These are phyloP conservation scores for Erithacus rubecula DNA, from an alignment of 2,797 vertebrate species.

Conservation along the genomic window DNA sequence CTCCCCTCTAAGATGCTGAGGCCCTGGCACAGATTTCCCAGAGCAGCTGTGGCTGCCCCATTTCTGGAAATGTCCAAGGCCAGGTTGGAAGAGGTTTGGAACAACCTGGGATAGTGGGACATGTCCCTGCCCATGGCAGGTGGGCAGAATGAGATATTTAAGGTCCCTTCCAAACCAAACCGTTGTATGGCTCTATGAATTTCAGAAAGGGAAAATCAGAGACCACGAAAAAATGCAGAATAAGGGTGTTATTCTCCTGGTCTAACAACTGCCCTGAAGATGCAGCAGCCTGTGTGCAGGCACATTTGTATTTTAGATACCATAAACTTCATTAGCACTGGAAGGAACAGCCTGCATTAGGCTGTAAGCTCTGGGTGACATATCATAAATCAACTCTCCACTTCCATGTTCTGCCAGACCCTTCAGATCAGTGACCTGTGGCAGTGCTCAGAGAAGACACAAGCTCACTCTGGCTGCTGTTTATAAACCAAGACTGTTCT, in stretches of 20 bases:
- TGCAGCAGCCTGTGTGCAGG: background rate
- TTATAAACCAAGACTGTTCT: background rate
- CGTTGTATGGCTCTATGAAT: background rate
- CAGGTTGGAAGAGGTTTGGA: accelerated
- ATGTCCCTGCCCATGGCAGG: background rate
- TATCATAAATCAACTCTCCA: background rate
- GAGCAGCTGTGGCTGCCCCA: background rate
- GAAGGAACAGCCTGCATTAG: background rate
- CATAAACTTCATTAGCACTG: accelerated
- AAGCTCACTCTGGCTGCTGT: background rate
- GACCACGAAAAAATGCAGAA: background rate
- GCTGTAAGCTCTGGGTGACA: background rate
- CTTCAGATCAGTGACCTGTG: background rate
- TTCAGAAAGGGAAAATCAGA: background rate
- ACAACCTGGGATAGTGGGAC: background rate
- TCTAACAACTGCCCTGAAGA: background rate
- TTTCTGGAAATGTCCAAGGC: background rate
- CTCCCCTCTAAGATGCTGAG: background rate
- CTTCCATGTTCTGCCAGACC: background rate
- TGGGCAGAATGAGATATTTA: background rate
- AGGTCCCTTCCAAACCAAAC: background rate
- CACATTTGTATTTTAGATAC: background rate
- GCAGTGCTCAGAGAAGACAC: background rate
- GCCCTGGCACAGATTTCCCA: background rate
- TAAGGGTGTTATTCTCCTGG: background rate